Conservation (phyloP, 2,888 invertebrate species). For the Anarsia innoxiella region DNA sequence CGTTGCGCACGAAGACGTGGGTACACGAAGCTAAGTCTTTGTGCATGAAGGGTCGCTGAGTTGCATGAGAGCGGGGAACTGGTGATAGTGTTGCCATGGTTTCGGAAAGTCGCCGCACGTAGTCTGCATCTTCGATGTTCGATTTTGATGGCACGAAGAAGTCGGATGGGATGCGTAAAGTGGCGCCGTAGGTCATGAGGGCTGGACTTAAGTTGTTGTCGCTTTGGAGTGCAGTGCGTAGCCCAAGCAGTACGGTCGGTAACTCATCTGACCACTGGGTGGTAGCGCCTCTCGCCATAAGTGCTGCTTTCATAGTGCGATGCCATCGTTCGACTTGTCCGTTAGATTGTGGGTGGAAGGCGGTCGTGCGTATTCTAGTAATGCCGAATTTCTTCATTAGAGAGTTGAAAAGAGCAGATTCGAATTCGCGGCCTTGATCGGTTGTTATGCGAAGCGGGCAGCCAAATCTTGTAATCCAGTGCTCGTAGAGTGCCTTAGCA, state of each 20-base stretch:
- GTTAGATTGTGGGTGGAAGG: slow-evolving; percentile 10
- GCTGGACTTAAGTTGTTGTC: not conserved
- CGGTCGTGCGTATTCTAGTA: slow-evolving; percentile 7
- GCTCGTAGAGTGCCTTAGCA: slow-evolving; percentile 4
- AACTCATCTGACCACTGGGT: not conserved
- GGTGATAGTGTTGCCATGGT: not conserved
- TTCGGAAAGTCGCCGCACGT: not conserved
- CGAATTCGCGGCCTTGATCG: slow-evolving; percentile 34
- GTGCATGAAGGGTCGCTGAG: not conserved
- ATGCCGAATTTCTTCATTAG: slow-evolving; percentile 15
- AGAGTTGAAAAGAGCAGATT: slow-evolving; percentile 27
- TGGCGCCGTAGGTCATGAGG: not conserved
- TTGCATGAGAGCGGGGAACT: not conserved
- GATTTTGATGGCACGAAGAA: no score
- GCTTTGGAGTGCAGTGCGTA: not conserved
- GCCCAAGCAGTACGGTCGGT: not conserved
- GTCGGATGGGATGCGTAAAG: not conserved
- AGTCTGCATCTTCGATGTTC: no score
- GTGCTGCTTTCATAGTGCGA: no score
- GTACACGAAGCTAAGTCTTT: not conserved
- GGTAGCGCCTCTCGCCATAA: no score
- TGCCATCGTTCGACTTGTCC: slow-evolving; percentile 11
- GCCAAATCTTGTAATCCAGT: slow-evolving; percentile 14
- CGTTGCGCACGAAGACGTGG: slow-evolving; percentile 15
- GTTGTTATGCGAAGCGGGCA: slow-evolving; percentile 25